A percentile compares a stretch with the other conserved stretches of the same genome.
phyloP scores from a whole-genome alignment of 2,113 vertebrate species.

The Hydrochoerus hydrochaeris region DNA sequence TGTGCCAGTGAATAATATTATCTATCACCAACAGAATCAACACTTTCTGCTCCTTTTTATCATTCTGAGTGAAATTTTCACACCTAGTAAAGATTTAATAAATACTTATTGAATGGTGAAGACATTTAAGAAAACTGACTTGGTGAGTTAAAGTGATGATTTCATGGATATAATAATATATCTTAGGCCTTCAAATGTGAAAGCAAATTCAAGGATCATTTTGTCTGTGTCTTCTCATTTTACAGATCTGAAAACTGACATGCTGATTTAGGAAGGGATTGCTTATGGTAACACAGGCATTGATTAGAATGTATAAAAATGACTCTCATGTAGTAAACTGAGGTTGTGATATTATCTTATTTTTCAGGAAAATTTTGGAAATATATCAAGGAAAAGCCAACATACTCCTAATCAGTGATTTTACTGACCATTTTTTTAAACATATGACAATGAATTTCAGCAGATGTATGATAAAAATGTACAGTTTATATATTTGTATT shows the following conservation, averaged over 20 bases:
- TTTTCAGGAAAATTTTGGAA: slow-evolving; percentile 10
- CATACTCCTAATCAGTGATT: not conserved
- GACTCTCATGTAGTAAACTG: not conserved
- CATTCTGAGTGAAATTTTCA: slow-evolving; percentile 30
- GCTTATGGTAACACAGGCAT: not conserved
- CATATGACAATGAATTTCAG: not conserved
- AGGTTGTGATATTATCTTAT: not conserved
- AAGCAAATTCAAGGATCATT: slow-evolving; percentile 25
- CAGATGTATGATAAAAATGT: not conserved
- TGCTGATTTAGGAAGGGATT: not conserved
- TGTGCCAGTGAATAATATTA: slow-evolving; percentile 56
- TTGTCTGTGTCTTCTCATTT: slow-evolving; percentile 40
- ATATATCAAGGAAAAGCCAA: not conserved
- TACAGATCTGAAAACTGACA: slow-evolving; percentile 20
- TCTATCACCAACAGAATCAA: slow-evolving; percentile 40
- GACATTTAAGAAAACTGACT: slow-evolving; percentile 56
- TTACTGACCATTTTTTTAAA: not conserved
- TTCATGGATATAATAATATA: slow-evolving; percentile 20
- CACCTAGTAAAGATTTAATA: slow-evolving; percentile 29
- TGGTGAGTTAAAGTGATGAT: not conserved
- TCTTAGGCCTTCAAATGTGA: not conserved
- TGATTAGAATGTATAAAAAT: not conserved
- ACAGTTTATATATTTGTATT: not conserved
- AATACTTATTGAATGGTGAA: slow-evolving; percentile 29
- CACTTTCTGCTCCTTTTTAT: not conserved